Conservation (phyloP, 2,797 vertebrate genomes). For the Argentina silus region DNA sequence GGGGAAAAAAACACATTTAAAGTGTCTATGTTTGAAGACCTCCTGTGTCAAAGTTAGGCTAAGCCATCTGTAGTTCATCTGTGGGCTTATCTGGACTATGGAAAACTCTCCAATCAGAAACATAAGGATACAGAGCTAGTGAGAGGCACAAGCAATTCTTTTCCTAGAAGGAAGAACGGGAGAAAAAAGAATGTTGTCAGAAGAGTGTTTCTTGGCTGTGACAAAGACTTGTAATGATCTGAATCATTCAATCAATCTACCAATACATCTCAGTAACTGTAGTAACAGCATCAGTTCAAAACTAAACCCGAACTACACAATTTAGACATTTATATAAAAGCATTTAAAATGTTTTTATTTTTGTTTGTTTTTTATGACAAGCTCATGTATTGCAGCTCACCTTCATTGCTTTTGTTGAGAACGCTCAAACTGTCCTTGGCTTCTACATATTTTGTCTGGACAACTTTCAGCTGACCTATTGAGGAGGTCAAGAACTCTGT, state of each 20-base stretch:
- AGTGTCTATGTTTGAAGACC: no score
- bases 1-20: no score
- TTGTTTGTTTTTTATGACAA: neutral
- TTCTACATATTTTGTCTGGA: conserved; percentile 93
- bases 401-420: conserved; percentile 87
- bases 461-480: conserved; percentile 92
- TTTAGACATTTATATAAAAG: no score
- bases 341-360: no score
- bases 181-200: neutral
- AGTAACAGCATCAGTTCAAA: neutral
- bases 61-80: no score
- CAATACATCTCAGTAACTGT: neutral
- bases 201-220: neutral
- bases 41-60: no score
- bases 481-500: conserved; percentile 93
- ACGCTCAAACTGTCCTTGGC: conserved; percentile 92
- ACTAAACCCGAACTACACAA: neutral
- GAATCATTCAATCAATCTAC: neutral
- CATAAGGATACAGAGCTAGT: conserved; percentile 95
- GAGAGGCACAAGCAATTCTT: conserved; percentile 91
- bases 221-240: neutral
- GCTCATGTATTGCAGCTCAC: conserved; percentile 56
- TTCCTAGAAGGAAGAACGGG: conserved; percentile 77
- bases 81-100: neutral
- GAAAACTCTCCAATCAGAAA: neutral